Evolutionary conservation across 2,113 vertebrate species (phyloP).

Genomic region (Nannospalax galili): DNA sequence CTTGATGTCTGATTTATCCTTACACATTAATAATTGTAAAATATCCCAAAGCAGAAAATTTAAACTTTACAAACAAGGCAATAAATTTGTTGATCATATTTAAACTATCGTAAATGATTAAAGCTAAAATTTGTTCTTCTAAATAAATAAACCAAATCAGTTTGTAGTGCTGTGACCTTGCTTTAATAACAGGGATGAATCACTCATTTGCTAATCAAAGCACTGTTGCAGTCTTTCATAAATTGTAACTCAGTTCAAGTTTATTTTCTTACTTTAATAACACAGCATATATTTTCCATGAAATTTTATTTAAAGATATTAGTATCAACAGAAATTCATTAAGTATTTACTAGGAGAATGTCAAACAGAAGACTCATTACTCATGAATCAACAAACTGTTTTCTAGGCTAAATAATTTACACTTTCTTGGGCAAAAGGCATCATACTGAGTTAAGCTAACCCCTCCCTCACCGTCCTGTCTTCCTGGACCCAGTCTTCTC

Average conservation of each 20-base stretch:
- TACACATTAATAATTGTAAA: slow-evolving; percentile 40
- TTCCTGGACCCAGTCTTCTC: too few relatives aligned
- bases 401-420: background rate
- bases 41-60: slow-evolving; percentile 25
- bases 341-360: slow-evolving; percentile 28
- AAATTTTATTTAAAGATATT: slow-evolving; percentile 16
- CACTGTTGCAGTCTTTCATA: slow-evolving; percentile 35
- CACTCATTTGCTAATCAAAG: slow-evolving; percentile 40
- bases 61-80: slow-evolving; percentile 38
- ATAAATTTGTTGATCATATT: slow-evolving; percentile 48
- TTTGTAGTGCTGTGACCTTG: slow-evolving; percentile 5
- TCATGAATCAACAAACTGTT: background rate
- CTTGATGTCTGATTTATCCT: slow-evolving; percentile 36
- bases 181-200: slow-evolving; percentile 48
- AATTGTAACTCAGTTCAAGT: background rate
- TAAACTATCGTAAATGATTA: slow-evolving; percentile 56
- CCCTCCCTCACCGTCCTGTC: background rate
- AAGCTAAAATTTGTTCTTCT: slow-evolving; percentile 36
- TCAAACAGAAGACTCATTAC: slow-evolving; percentile 14
- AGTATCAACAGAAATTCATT: slow-evolving; percentile 1
- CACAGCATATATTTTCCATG: background rate
- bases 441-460: background rate
- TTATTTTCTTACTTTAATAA: slow-evolving; percentile 64
- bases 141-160: slow-evolving; percentile 56
- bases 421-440: background rate